Evolutionary conservation across 2,888 invertebrate species (phyloP).

Genomic region (Amphipyra berbera): DNA sequence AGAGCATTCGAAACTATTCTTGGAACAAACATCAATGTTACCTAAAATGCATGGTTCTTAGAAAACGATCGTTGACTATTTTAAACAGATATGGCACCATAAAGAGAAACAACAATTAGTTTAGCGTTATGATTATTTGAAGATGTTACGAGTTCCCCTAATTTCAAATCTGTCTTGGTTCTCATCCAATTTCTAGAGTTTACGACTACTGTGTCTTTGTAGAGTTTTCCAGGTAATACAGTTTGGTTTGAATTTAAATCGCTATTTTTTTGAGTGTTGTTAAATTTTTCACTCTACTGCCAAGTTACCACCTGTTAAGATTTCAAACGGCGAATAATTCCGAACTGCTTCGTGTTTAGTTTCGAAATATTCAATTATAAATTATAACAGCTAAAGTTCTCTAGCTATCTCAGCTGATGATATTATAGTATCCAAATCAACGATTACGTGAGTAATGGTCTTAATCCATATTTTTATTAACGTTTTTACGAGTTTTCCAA

Average conservation of each 20-base stretch:
- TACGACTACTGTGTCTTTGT: conserved; percentile 43
- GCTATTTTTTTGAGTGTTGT: conserved; percentile 16
- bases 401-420: conserved; percentile 20
- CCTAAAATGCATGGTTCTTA: conserved; percentile 30
- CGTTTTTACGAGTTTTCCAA: conserved; percentile 24
- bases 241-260: conserved; percentile 7
- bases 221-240: conserved; percentile 34
- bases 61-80: conserved; percentile 29
- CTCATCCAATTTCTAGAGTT: conserved; percentile 53
- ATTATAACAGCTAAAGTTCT: conserved; percentile 10
- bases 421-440: conserved; percentile 29
- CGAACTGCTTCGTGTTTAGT: conserved; percentile 1
- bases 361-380: conserved; percentile 9
- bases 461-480: conserved; percentile 21
- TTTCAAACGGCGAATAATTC: conserved; percentile 12
- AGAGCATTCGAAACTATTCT: conserved; percentile 30
- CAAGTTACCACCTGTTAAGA: conserved; percentile 9
- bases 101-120: conserved; percentile 34
- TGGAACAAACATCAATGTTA: conserved; percentile 37
- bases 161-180: conserved; percentile 50
- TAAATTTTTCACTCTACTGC: conserved; percentile 13
- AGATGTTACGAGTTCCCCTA: conserved; percentile 45
- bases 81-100: conserved; percentile 21
- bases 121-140: conserved; percentile 44
- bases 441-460: conserved; percentile 23